Conservation (phyloP, 2,113 vertebrate species). For the Lagopus leucura region DNA sequence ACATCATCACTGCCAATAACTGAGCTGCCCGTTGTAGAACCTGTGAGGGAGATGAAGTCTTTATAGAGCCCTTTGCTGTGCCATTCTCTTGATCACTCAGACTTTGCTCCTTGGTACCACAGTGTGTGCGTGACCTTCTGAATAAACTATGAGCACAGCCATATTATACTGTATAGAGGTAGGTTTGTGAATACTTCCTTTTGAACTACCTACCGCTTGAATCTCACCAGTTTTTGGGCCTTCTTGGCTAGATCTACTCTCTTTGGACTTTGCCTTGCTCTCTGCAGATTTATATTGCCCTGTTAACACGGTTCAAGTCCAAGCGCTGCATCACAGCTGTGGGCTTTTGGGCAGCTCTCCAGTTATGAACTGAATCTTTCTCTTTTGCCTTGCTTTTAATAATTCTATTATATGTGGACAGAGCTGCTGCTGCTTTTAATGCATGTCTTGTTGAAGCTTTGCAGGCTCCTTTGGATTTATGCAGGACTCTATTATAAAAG, state of each 20-base stretch:
- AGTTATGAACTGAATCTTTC: constrained; percentile 23
- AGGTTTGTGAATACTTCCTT: constrained; percentile 13
- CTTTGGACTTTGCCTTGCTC: constrained; percentile 18
- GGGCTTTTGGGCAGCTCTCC: constrained; percentile 45
- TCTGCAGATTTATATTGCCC: constrained; percentile 63
- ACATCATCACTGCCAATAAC: constrained; percentile 46
- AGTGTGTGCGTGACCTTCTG: background rate
- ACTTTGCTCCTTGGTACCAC: background rate
- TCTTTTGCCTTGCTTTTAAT: constrained; percentile 59
- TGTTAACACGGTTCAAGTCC: constrained; percentile 10
- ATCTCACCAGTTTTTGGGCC: background rate
- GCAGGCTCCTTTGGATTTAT: constrained; percentile 59
- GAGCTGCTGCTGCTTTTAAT: constrained; percentile 64
- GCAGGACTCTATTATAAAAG: constrained; percentile 44
- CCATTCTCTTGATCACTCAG: constrained; percentile 30
- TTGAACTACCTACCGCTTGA: constrained; percentile 10
- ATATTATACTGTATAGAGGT: background rate
- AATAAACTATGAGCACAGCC: background rate
- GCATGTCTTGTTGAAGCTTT: constrained; percentile 54
- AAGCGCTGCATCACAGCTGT: constrained; percentile 56
- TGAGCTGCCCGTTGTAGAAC: constrained; percentile 35
- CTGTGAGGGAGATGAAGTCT: constrained; percentile 42
- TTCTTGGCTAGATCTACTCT: background rate
- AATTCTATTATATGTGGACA: constrained; percentile 42
- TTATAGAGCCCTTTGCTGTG: background rate